Base-by-base conservation (phyloP, 1,140 invertebrate genomes). In the Dinothrombium tinctorium region DNA sequence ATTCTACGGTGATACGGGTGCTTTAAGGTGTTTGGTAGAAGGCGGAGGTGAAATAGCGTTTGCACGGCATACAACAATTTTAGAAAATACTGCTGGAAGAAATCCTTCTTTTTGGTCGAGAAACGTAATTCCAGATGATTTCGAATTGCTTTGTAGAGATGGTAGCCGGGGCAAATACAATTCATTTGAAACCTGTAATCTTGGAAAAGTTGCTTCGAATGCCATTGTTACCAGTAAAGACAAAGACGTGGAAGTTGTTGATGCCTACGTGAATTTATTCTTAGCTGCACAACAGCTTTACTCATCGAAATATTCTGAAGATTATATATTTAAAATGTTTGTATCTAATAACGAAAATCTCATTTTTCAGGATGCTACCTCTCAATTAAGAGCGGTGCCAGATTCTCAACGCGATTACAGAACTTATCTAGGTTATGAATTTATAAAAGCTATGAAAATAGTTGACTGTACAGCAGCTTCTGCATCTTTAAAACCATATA, bases 31-130 rank as follows among this genome's bases (percentile, higher is more conserved):
- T 57, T 65, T 96, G 25, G 79, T 90, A 1, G 89, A 95, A 61
- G 83, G 82, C 11, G 82, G 82, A 12, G 89, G 84, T 3, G 71
- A 95, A 56, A 82, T 94, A 12, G 86, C 89, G 0, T 95, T 94
- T 59, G 76, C 89, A 1, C 80, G 86, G 46, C 65, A 68, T 47
- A 81, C 81, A 1, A 86, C 86, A 1, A 79, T 90, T 0, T 68
- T 70, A 19, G 84, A 90, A 56, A 90, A 82, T 52, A 79, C 81
- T 0, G 82, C 81, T 48, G 84, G 86, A 0, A 74, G 86, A 44
- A 71, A 86, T 26, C 67, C 68, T 42, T 80, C 86, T 54, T 29
- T 54, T 37, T 96, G 89, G 89, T 81, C 87, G 0, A 60, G 90
- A 15, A 89, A 92, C 54, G 70, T 84, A 15, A 67, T 94, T 19